Percentiles rank a stretch among this genome's conserved stretches.
Evolutionary conservation across 2,113 vertebrate species (phyloP).

Genomic region (Chlorodrepanis virens): DNA sequence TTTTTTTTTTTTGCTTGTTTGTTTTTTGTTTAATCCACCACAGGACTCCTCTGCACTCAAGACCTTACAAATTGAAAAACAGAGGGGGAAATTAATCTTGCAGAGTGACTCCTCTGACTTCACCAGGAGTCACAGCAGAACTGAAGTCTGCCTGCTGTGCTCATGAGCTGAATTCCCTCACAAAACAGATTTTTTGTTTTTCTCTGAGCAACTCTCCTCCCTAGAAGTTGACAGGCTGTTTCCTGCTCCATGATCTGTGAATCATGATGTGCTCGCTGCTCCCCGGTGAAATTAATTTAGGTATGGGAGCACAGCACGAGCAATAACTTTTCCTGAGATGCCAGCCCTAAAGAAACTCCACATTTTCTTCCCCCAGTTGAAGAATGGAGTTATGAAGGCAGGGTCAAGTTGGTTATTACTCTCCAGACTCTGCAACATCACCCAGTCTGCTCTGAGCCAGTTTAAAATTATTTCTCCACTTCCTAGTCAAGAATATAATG

Average conservation of each 20-base stretch:
- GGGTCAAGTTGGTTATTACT: conserved; percentile 30
- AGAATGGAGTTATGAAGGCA: conserved; percentile 29
- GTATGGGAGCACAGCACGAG: background rate
- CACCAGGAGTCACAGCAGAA: background rate
- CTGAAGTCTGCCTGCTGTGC: background rate
- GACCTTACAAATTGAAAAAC: background rate
- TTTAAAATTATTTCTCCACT: background rate
- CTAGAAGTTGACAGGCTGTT: conserved; percentile 29
- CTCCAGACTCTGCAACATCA: background rate
- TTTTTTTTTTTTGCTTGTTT: background rate
- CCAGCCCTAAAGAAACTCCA: conserved; percentile 19
- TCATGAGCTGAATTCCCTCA: background rate
- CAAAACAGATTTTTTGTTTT: conserved; percentile 26
- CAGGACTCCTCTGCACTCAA: background rate
- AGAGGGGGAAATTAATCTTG: background rate
- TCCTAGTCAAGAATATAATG: background rate
- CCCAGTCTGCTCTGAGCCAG: background rate
- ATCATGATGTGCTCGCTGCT: background rate
- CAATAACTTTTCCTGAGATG: background rate
- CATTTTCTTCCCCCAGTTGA: background rate
- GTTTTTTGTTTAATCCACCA: background rate
- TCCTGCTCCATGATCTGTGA: conserved; percentile 50
- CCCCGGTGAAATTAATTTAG: conserved; percentile 47
- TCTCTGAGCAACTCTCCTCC: background rate
- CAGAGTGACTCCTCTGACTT: background rate